phyloP scores from a whole-genome alignment of 2,888 invertebrate genomes.

The Nineta flava region DNA sequence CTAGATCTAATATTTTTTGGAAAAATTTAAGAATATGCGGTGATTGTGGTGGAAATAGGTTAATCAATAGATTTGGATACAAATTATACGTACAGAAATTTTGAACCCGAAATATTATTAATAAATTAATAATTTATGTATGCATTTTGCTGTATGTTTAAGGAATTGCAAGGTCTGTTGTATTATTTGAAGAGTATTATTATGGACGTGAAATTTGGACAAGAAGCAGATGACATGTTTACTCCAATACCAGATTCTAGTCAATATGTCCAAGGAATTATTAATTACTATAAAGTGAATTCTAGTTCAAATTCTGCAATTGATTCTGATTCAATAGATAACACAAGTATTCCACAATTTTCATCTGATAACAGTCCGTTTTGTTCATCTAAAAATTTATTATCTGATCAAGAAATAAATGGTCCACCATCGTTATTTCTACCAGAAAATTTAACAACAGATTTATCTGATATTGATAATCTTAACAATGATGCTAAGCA shows the following conservation, averaged over 20 bases:
- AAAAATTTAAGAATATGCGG: no score
- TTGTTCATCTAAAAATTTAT: not conserved
- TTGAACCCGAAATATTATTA: no score
- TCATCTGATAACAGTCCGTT: not conserved
- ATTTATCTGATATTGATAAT: not conserved
- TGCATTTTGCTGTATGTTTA: no score
- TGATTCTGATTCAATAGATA: not conserved
- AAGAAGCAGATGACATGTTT: constrained; percentile 31
- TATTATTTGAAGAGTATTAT: constrained; percentile 25
- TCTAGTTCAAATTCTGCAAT: not conserved
- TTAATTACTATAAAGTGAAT: not conserved
- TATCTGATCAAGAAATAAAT: not conserved
- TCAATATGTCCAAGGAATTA: not conserved
- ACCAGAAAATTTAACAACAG: not conserved
- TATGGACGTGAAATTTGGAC: constrained; percentile 26
- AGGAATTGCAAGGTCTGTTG: constrained; percentile 25
- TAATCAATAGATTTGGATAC: no score
- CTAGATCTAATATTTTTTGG: no score
- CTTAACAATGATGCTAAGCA: not conserved
- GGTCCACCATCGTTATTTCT: not conserved
- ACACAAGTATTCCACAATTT: not conserved
- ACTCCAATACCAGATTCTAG: constrained; percentile 11
- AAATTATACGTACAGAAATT: no score
- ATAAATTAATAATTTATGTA: no score
- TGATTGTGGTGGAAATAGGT: no score